phyloP scores from a whole-genome alignment of 2,888 invertebrate genomes.

The Dermolepida albohirtum region DNA sequence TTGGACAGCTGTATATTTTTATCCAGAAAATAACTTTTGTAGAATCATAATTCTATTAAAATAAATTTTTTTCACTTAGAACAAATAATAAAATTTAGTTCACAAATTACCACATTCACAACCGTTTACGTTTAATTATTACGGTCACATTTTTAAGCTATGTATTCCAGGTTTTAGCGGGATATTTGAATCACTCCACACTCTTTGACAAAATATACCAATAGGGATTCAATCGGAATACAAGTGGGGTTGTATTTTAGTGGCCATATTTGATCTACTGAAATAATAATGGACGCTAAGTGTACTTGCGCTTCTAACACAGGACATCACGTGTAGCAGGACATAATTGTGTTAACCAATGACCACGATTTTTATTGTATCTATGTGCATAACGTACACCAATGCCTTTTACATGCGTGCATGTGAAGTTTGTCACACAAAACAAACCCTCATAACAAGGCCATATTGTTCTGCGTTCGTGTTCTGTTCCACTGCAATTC shows the following conservation, averaged over 20 bases:
- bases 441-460: conserved; percentile 47
- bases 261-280: conserved; percentile 25
- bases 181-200: no score
- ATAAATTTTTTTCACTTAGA: no score
- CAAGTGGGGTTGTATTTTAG: conserved; percentile 18
- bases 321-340: conserved; percentile 17
- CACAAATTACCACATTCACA: no score
- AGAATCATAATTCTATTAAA: no score
- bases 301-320: conserved; percentile 11
- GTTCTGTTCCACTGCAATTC: conserved; percentile 41
- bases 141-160: no score
- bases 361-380: conserved; percentile 50
- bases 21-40: no score
- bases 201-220: no score
- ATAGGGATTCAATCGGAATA: conserved; percentile 10
- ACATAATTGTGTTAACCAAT: conserved; percentile 52
- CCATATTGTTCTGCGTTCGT: conserved; percentile 44
- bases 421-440: conserved; percentile 49
- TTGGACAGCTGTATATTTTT: no score
- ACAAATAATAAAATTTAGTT: no score
- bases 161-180: no score
- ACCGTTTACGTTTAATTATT: no score
- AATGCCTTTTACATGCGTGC: conserved; percentile 45
- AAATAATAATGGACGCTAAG: conserved; percentile 33
- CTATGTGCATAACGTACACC: conserved; percentile 11